These are phyloP conservation scores for Agapornis canus DNA, from an alignment of 2,797 vertebrate species.

Conservation along the genomic window DNA sequence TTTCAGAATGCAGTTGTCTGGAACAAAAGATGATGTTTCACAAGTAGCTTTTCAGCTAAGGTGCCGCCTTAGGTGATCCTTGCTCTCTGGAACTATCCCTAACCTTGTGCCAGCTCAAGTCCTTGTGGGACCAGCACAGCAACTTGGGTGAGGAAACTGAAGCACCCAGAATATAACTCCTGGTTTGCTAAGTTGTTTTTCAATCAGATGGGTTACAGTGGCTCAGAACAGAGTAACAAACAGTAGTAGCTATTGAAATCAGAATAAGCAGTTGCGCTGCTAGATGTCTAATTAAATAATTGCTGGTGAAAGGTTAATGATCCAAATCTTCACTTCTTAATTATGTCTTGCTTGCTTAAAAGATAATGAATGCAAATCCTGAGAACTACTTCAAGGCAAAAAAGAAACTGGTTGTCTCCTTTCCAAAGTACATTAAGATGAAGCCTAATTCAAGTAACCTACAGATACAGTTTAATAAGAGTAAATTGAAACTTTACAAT, in stretches of 20 bases:
- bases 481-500: neutral
- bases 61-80: rapidly evolving
- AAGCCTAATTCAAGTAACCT: neutral
- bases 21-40: neutral
- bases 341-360: neutral
- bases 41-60: neutral
- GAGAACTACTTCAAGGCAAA: neutral
- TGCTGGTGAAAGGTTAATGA: neutral
- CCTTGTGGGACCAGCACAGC: neutral
- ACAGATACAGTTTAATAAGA: neutral
- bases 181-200: neutral
- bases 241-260: neutral
- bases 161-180: neutral
- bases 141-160: neutral
- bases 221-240: neutral
- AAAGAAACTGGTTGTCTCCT: neutral
- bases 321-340: neutral
- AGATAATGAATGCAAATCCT: neutral
- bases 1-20: neutral
- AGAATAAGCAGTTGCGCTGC: neutral
- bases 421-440: neutral
- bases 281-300: neutral
- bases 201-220: neutral
- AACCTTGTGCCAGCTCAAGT: neutral
- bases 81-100: neutral